Evolutionary conservation across 2,797 vertebrate species (phyloP).

Genomic region (Gallinago solitaria): DNA sequence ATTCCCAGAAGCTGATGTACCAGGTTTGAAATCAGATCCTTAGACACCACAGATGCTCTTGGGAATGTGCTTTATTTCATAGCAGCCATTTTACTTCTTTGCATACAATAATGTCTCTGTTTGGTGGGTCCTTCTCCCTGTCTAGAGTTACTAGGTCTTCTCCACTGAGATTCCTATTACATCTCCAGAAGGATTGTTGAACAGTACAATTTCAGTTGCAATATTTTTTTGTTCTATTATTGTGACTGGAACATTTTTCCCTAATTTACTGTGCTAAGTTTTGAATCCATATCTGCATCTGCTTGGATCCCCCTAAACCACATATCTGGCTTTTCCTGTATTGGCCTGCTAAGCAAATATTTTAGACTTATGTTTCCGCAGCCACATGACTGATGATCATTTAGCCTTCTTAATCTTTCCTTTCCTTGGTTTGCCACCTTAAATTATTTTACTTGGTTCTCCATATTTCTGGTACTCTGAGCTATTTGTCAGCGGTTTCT

Average conservation of each 20-base stretch:
- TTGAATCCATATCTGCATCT: background rate
- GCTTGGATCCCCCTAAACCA: background rate
- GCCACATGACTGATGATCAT: background rate
- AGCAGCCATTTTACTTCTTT: background rate
- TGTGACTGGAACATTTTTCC: background rate
- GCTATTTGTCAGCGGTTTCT: background rate
- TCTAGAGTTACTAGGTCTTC: background rate
- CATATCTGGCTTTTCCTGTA: background rate
- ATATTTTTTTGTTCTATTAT: background rate
- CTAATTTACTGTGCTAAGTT: background rate
- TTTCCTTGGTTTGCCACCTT: background rate
- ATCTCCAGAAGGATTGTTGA: background rate
- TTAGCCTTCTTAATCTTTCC: background rate
- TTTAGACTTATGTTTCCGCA: background rate
- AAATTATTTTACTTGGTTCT: background rate
- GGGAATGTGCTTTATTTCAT: background rate
- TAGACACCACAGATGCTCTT: background rate
- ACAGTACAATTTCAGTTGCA: background rate
- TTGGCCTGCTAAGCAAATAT: background rate
- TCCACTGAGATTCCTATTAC: background rate
- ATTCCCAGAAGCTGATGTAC: conserved; percentile 35
- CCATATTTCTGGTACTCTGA: background rate
- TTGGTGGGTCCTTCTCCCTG: background rate
- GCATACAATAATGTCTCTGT: background rate
- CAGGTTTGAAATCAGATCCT: conserved; percentile 23